phyloP scores from a whole-genome alignment of 2,113 vertebrate genomes.

The Cygnus atratus region DNA sequence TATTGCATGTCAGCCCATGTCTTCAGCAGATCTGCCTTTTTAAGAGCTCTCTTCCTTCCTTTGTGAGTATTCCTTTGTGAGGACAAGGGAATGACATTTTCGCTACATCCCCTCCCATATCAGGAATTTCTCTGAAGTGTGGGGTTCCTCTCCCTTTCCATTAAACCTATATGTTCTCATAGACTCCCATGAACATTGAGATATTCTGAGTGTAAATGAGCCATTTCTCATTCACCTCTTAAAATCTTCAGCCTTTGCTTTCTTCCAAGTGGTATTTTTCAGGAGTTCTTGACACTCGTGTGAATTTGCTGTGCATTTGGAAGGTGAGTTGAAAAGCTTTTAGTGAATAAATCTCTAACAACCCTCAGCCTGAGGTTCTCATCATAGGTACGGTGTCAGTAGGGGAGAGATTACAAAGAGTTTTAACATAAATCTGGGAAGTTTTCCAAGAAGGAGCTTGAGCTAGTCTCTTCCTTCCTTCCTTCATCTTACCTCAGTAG shows the following conservation, averaged over 20 bases:
- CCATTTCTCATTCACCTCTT: neutral
- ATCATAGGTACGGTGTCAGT: neutral
- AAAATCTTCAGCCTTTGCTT: neutral
- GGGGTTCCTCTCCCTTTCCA: neutral
- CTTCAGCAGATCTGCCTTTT: neutral
- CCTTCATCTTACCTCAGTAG: neutral
- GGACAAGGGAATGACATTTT: neutral
- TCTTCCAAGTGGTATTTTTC: neutral
- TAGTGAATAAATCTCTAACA: neutral
- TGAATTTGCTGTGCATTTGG: neutral
- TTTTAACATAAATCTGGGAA: neutral
- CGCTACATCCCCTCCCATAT: neutral
- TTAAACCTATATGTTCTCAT: neutral
- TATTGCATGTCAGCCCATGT: neutral
- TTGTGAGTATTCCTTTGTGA: neutral
- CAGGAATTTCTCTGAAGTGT: neutral
- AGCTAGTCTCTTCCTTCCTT: neutral
- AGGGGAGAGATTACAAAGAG: neutral
- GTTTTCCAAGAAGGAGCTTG: neutral
- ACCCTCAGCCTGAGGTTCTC: neutral
- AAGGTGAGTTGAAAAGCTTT: neutral
- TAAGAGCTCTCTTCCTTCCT: neutral
- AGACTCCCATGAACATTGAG: neutral
- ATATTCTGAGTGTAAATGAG: neutral
- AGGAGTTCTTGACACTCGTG: neutral